Percentiles rank a stretch among this genome's conserved stretches.
Conservation (phyloP, 2,888 invertebrate species). For the Sinelater perroti region DNA sequence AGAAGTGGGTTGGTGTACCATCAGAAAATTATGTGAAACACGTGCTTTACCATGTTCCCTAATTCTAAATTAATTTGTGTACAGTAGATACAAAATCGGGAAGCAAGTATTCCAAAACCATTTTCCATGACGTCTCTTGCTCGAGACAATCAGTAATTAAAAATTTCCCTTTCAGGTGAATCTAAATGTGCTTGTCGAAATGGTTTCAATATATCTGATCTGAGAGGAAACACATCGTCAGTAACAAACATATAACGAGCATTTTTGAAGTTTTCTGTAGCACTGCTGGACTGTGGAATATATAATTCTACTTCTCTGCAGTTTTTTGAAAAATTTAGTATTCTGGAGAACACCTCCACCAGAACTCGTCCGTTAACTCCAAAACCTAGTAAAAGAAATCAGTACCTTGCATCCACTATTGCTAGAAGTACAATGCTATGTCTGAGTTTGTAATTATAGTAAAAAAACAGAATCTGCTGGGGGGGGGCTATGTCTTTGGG, state of each 20-base stretch:
- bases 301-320: background rate
- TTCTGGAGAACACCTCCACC: background rate
- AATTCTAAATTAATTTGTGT: slow-evolving; percentile 39
- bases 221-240: background rate
- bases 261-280: no score
- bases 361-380: background rate
- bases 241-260: background rate
- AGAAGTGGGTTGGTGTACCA: slow-evolving; percentile 17
- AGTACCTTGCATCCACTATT: no score
- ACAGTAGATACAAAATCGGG: slow-evolving; percentile 36
- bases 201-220: background rate
- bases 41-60: slow-evolving; percentile 39
- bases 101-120: slow-evolving; percentile 23
- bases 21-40: slow-evolving; percentile 37
- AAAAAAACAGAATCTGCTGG: no score
- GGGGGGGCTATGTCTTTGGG: no score
- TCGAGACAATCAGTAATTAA: no score
- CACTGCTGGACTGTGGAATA: slow-evolving; percentile 19
- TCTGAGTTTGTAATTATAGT: background rate
- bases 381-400: no score
- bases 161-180: background rate
- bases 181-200: background rate
- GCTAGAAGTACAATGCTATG: background rate
- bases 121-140: no score
- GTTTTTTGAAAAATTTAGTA: slow-evolving; percentile 27